Evolutionary conservation across 2,113 vertebrate species (phyloP), one percentile per base, ranked within the genome.

Genomic region (Benitochromis conjunctus): DNA sequence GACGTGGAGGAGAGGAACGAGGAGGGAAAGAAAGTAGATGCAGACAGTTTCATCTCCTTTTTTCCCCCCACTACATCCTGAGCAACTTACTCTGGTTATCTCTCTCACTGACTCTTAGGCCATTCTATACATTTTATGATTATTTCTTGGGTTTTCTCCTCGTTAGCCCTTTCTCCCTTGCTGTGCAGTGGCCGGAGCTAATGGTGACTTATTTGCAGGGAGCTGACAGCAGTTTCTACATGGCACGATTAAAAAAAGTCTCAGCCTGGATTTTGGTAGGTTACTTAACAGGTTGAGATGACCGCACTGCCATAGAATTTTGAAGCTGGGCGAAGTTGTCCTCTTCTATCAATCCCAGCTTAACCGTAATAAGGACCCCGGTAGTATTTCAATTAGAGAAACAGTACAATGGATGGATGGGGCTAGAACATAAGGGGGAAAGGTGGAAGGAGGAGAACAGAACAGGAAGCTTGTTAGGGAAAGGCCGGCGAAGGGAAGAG

Each of bases 181-280:
- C 79, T 58, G 34, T 64, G 53, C 34, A 5, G n/a, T 76, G 34
- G 58, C 69, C 79, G 38, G 18, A 24, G 8, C 53, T 19, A 3
- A 19, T 9, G 66, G 74, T 16, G 79, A 48, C 85, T 85, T 76
- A 93, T 76, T 91, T 85, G 82, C 84, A 53, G 5, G 9, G 54
- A 55, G 19, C 9, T 90, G 92, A 92, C 89, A 84, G 46, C 9
- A 5, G 62, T 82, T 66, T 80, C 36, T 56, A 41, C 57, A 89
- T 58, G 57, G 77, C 29, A 74, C 24, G 51, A 89, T 80, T 53
- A 7, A 38, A 21, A 82, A 71, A 83, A 51, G 74, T 84, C 79
- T 74, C 54, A 88, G 89, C 46, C 54, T 81, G 46, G 84, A 81
- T 93, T 83, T 92, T 53, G 55, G 86, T 53, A 19, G 2, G 58